Percentiles rank a stretch among this genome's conserved stretches.
phyloP scores from a whole-genome alignment of 2,797 vertebrate species.

The Labroides dimidiatus region DNA sequence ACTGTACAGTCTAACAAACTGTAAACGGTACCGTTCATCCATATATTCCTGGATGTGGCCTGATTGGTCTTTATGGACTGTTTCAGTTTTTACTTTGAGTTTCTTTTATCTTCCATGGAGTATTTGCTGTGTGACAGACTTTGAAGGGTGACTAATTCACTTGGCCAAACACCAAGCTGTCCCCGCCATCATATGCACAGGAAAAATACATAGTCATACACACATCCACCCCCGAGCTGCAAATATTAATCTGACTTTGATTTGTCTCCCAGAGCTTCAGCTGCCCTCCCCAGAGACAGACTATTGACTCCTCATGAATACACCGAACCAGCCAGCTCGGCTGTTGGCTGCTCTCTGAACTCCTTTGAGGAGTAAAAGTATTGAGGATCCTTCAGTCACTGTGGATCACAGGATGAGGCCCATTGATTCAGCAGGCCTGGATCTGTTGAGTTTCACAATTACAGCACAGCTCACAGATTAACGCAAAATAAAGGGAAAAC shows the following conservation, averaged over 20 bases:
- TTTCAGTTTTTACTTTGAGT: constrained; percentile 21
- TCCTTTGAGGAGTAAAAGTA: constrained; percentile 67
- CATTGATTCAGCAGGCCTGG: constrained; percentile 62
- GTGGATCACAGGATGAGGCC: constrained; percentile 53
- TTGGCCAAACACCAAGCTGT: constrained; percentile 32
- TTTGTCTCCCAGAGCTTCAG: constrained; percentile 57
- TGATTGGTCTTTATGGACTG: constrained; percentile 14
- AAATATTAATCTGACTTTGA: constrained; percentile 67
- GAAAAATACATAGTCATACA: constrained; percentile 20
- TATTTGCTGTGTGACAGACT: constrained; percentile 20
- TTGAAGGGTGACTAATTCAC: constrained; percentile 36
- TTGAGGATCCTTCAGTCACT: constrained; percentile 53
- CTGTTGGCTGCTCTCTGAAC: constrained; percentile 55
- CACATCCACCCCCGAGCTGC: constrained; percentile 30
- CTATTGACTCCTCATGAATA: constrained; percentile 54
- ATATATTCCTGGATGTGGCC: neutral
- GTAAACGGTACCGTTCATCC: neutral
- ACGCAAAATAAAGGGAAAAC: constrained; percentile 30
- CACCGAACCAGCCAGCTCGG: constrained; percentile 50
- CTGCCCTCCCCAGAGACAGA: constrained; percentile 38
- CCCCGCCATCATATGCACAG: constrained; percentile 30
- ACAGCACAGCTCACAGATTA: constrained; percentile 26
- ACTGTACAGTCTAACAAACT: neutral
- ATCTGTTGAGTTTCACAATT: constrained; percentile 40
- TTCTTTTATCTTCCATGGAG: constrained; percentile 17